These are phyloP conservation scores for Caenorhabditis angaria DNA, from an alignment of 2,888 invertebrate species.

Conservation along the genomic window DNA sequence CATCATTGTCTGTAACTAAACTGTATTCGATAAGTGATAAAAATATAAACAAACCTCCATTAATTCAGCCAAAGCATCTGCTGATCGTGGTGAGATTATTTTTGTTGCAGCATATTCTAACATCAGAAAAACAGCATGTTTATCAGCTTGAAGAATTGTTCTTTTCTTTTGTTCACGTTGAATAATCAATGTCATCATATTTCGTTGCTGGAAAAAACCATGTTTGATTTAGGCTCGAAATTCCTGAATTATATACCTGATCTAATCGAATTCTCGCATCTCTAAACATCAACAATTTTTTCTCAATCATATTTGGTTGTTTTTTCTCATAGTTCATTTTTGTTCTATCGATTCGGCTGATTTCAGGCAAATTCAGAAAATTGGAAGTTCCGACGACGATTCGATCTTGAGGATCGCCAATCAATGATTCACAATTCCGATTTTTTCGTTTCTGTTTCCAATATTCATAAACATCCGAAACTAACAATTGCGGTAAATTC, in stretches of 20 bases:
- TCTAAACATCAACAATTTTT: neutral
- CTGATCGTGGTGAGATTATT: neutral
- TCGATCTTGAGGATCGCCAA: conserved; percentile 28
- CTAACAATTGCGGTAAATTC: conserved; percentile 73
- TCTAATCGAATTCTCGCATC: conserved; percentile 1
- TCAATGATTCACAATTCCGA: conserved; percentile 28
- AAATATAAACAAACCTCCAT: conserved; percentile 5
- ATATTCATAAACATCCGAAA: conserved; percentile 82
- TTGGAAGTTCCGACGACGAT: conserved; percentile 8
- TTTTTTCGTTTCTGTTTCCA: conserved; percentile 89
- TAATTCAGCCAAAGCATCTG: conserved; percentile 1
- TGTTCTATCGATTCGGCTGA: neutral
- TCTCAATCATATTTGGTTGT: neutral
- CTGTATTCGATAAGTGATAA: neutral
- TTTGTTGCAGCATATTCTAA: neutral
- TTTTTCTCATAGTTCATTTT: neutral
- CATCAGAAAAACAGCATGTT: neutral
- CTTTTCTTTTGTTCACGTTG: conserved; percentile 21
- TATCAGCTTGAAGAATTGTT: neutral
- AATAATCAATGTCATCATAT: conserved; percentile 17
- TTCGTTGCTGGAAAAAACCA: neutral
- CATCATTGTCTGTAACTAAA: conserved; percentile 6
- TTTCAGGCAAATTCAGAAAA: conserved; percentile 3
- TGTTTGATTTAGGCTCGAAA: no score
- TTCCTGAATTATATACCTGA: neutral